Evolutionary conservation across 2,113 vertebrate species (phyloP), one percentile per base, ranked within the genome.

Genomic region (Chitala chitala): DNA sequence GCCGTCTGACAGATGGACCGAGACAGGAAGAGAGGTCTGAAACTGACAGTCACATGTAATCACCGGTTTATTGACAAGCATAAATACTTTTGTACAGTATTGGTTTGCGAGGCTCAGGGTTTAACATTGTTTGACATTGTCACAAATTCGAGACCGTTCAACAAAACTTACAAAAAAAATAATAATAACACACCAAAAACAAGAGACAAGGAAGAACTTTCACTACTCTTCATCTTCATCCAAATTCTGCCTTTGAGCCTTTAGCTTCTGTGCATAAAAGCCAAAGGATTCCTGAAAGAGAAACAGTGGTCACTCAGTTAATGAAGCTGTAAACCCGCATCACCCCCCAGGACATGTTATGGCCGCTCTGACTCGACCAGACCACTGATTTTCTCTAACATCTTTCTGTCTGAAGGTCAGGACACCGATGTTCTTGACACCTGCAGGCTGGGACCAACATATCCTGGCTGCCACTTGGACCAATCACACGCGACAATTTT

Each of bases 211-310:
- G 44, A 54, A 22, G 22, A 66, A 58, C 12, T 40, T 8, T 17
- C 5, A 33, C 69, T 13, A 74, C 76, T 54, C 84, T 61, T 54
- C 74, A 38, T 87, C 73, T 1, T 78, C 77, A n/a, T 74, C 65
- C 76, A 80, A 85, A 3, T 22, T 80, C 59, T 74, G 36, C 33
- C 63, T 29, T 79, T 68, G 70, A 13, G 33, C 0, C 78, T 38
- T 83, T 79, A 91, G 78, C 83, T 93, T 89, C 8, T 93, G 84
- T 75, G 80, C 77, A 36, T 96, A 95, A 85, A 93, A 95, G 74
- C 76, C 86, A 71, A 95, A 92, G 4, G 86, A 80, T 81, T 96
- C 92, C 96, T 99, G 84, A 71, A 8, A 78, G 29, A 69, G 40
- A 0, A 33, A 29, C 6, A 9, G 4, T 13, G 26, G 72, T 73